These are phyloP conservation scores for Drosophila teissieri DNA, from an alignment of 1,140 invertebrate species.

Conservation along the genomic window DNA sequence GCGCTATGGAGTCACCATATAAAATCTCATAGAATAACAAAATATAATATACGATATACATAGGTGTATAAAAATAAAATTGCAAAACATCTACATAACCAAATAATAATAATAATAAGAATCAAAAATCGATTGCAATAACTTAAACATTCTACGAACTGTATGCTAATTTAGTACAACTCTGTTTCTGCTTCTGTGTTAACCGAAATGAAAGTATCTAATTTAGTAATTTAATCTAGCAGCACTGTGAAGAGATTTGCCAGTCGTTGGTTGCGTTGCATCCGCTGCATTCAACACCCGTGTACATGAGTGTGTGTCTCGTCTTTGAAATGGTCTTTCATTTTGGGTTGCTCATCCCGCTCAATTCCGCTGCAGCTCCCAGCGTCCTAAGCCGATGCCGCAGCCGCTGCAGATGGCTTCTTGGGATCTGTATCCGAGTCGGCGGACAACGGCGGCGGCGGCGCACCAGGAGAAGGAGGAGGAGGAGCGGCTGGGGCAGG, in stretches of 20 bases:
- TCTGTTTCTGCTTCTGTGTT: constrained; percentile 28
- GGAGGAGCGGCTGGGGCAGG: constrained; percentile 27
- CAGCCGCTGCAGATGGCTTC: constrained; percentile 24
- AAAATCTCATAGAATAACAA: constrained; percentile 81
- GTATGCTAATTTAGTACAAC: constrained; percentile 63
- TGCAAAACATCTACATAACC: constrained; percentile 73
- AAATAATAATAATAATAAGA: constrained; percentile 49
- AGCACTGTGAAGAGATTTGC: constrained; percentile 76
- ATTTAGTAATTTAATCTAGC: constrained; percentile 69
- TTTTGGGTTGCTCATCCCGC: constrained; percentile 55
- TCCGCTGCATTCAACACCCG: constrained; percentile 37
- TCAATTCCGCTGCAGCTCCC: constrained; percentile 14
- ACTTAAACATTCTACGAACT: constrained; percentile 70
- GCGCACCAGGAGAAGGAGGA: neutral
- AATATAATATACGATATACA: constrained; percentile 66
- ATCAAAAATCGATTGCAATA: constrained; percentile 70
- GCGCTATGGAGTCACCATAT: constrained; percentile 61
- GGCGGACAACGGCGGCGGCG: neutral
- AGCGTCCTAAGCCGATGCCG: constrained; percentile 16
- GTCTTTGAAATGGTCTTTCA: constrained; percentile 82
- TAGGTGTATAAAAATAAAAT: constrained; percentile 62
- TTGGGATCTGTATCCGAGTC: constrained; percentile 27
- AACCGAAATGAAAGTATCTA: constrained; percentile 69
- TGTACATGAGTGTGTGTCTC: constrained; percentile 37
- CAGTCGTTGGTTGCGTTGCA: constrained; percentile 76